Evolutionary conservation across 2,888 invertebrate species (phyloP), one percentile per base, ranked within the genome.

Genomic region (Plagodis pulveraria): DNA sequence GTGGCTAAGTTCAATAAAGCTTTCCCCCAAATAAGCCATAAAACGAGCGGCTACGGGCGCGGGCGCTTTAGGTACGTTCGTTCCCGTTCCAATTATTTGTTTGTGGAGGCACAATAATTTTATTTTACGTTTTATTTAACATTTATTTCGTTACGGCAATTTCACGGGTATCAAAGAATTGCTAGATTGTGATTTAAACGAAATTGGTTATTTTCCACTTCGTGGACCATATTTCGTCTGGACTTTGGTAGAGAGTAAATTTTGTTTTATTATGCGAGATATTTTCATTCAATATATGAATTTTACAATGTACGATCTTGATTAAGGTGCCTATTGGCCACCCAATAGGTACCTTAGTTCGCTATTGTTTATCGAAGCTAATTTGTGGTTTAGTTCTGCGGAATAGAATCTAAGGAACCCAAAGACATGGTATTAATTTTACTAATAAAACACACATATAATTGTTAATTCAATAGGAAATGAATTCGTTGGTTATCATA

Each of bases 101-200:
- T 91, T 91, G 90, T 86, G 91, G 89, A 91, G 88, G 90, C 89
- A 87, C 87, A 89, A 91, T 90, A 88, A 91, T 91, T 92, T 92
- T 92, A 90, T 91, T 92, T 91, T 90, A 89, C 91, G 91, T 92
- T 92, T 92, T 92, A 92, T 91, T 91, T 89, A 92, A 91, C 91
- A 91, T 92, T 92, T 92, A 92, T 91, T 89, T 87, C 91, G 91
- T 91, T 91, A 90, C 91, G 91, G 87, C 90, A 90, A 92, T 92
- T 92, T 92, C 91, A 92, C 86, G 91, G 91, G 87, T 90, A 91
- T 92, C 91, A 91, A 89, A 89, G 91, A 85, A 88, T 88, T 83
- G 88, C 89, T 90, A 89, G 90, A 87, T 91, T 90, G 90, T 88
- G 91, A 91, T 91, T 92, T 89, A 88, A 90, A 86, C 83, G 85